Conservation (phyloP, 1,140 invertebrate species). For the Drusus annulatus region DNA sequence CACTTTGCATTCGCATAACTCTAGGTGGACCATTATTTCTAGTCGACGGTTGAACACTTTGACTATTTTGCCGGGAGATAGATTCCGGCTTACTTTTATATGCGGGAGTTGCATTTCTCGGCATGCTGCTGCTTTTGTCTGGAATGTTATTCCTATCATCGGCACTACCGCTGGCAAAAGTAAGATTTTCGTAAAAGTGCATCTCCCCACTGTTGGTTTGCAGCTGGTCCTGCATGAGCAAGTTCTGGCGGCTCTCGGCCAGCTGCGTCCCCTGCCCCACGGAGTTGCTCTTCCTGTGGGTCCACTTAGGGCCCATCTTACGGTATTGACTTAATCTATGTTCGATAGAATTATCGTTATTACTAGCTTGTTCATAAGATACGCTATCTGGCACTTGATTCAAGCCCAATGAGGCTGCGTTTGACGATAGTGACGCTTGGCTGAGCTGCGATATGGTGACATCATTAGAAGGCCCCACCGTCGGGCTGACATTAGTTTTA, state of each 20-base stretch:
- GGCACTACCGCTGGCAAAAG: constrained; percentile 61
- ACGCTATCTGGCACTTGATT: constrained; percentile 45
- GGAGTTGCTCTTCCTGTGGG: constrained; percentile 69
- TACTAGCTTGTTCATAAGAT: constrained; percentile 52
- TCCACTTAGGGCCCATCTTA: constrained; percentile 62
- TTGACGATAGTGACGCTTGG: constrained; percentile 44
- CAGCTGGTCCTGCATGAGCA: constrained; percentile 66
- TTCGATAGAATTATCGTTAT: constrained; percentile 62
- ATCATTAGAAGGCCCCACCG: constrained; percentile 63
- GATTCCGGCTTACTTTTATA: constrained; percentile 43
- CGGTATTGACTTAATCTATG: constrained; percentile 65
- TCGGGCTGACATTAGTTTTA: constrained; percentile 52
- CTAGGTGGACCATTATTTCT: constrained; percentile 36
- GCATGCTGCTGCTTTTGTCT: constrained; percentile 67
- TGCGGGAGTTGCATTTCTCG: constrained; percentile 62
- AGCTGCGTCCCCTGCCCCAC: constrained; percentile 66
- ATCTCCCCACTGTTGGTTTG: constrained; percentile 59
- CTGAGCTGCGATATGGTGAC: constrained; percentile 64
- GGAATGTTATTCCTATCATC: constrained; percentile 59
- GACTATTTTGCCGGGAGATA: constrained; percentile 48
- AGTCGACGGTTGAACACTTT: constrained; percentile 20
- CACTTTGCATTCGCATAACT: constrained; percentile 37
- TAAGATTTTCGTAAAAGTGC: constrained; percentile 69
- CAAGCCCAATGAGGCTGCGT: constrained; percentile 47
- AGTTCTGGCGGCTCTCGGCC: constrained; percentile 68